Evolutionary conservation across 2,113 vertebrate genomes (phyloP).

Genomic region (Eulemur macaco): DNA sequence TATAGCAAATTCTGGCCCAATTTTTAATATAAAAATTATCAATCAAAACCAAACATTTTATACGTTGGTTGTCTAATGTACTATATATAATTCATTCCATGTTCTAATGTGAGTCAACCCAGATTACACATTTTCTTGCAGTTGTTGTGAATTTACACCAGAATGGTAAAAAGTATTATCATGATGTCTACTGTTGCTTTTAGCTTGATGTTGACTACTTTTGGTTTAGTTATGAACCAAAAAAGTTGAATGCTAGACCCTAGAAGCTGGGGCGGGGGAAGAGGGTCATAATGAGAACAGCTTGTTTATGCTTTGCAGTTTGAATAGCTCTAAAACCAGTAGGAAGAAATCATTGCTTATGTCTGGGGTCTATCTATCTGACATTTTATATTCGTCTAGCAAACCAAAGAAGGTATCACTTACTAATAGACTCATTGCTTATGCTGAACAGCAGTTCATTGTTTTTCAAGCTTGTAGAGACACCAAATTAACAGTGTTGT

Average conservation of each 20-base stretch:
- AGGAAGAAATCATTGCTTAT: neutral
- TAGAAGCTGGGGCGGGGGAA: neutral
- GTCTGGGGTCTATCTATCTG: neutral
- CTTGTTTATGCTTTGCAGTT: neutral
- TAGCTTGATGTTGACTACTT: constrained; percentile 15
- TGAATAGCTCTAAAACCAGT: neutral
- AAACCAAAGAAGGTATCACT: neutral
- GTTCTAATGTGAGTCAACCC: neutral
- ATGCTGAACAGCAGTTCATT: neutral
- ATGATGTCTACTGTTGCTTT: constrained; percentile 12
- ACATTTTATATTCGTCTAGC: constrained; percentile 17
- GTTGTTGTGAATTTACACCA: neutral
- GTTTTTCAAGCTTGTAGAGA: neutral
- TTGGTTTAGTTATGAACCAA: neutral
- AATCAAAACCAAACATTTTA: neutral
- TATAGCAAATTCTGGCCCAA: neutral
- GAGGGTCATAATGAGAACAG: neutral
- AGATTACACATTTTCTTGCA: neutral
- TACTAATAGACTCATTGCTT: neutral
- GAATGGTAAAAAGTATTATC: neutral
- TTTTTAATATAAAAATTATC: constrained; percentile 1
- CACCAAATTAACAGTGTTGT: neutral
- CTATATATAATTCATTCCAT: neutral
- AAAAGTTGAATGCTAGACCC: neutral
- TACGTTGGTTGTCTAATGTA: neutral